Percentiles rank a stretch among this genome's conserved stretches.
phyloP scores from a whole-genome alignment of 2,888 invertebrate genomes.

The Thymelicus lineola region DNA sequence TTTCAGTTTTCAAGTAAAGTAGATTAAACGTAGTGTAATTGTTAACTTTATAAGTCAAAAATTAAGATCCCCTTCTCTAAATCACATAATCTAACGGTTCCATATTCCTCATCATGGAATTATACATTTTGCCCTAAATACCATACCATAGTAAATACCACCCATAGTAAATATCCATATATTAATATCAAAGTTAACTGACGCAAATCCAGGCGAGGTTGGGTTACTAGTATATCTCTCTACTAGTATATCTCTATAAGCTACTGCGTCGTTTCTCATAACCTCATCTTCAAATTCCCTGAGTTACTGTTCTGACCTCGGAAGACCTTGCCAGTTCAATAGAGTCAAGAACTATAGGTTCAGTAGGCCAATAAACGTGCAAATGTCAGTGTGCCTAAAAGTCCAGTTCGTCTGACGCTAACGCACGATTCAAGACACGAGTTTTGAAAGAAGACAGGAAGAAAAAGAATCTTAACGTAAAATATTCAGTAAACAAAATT shows the following conservation, averaged over 20 bases:
- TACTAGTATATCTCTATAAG: background rate
- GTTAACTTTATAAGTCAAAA: too few species aligned
- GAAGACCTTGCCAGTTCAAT: slow-evolving; percentile 30
- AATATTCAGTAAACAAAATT: background rate
- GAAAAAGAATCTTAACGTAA: background rate
- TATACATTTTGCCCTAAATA: background rate
- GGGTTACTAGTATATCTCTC: background rate
- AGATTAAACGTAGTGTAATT: too few species aligned
- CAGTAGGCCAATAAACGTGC: slow-evolving; percentile 32
- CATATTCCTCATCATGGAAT: background rate
- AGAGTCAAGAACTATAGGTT: slow-evolving; percentile 34
- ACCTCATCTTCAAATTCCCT: slow-evolving; percentile 31
- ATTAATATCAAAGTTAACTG: background rate
- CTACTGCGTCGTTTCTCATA: slow-evolving; percentile 14
- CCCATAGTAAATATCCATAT: background rate
- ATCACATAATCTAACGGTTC: too few species aligned
- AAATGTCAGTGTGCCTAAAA: slow-evolving; percentile 28
- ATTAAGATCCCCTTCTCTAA: too few species aligned
- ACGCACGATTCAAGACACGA: slow-evolving; percentile 1
- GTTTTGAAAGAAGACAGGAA: background rate
- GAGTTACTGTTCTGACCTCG: slow-evolving; percentile 18
- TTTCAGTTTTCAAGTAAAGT: too few species aligned
- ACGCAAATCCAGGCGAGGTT: background rate
- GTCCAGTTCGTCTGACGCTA: background rate
- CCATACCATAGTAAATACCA: background rate